Evolutionary conservation across 2,797 vertebrate genomes (phyloP).

Genomic region (Lemur catta): DNA sequence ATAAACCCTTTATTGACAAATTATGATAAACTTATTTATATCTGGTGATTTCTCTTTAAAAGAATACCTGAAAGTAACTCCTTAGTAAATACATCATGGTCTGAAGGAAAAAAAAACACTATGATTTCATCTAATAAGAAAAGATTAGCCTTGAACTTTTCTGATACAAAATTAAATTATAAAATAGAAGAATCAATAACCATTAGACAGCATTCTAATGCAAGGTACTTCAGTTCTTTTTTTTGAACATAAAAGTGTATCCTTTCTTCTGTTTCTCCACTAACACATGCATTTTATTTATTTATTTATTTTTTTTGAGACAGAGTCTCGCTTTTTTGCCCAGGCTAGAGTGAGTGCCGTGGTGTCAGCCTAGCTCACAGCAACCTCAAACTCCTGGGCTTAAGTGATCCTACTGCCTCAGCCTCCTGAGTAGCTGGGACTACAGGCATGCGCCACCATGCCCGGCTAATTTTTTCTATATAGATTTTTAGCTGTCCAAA

Average conservation of each 20-base stretch:
- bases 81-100: neutral
- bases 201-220: neutral
- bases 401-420: too few species aligned
- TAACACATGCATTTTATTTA: neutral
- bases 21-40: neutral
- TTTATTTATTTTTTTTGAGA: too few species aligned
- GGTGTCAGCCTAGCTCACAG: too few species aligned
- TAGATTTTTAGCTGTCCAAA: too few species aligned
- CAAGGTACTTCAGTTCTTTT: neutral
- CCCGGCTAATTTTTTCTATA: too few species aligned
- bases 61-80: neutral
- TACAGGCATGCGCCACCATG: too few species aligned
- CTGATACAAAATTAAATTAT: neutral
- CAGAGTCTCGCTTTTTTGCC: too few species aligned
- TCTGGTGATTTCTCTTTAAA: neutral
- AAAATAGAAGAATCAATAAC: neutral
- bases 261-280: neutral
- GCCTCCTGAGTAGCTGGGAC: too few species aligned
- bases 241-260: neutral
- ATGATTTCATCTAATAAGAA: neutral
- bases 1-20: neutral
- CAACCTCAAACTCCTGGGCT: too few species aligned
- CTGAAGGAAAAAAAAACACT: neutral
- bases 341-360: too few species aligned
- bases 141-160: neutral